Evolutionary conservation across 2,888 invertebrate species (phyloP).

Genomic region (Dicranocentrus wangi): DNA sequence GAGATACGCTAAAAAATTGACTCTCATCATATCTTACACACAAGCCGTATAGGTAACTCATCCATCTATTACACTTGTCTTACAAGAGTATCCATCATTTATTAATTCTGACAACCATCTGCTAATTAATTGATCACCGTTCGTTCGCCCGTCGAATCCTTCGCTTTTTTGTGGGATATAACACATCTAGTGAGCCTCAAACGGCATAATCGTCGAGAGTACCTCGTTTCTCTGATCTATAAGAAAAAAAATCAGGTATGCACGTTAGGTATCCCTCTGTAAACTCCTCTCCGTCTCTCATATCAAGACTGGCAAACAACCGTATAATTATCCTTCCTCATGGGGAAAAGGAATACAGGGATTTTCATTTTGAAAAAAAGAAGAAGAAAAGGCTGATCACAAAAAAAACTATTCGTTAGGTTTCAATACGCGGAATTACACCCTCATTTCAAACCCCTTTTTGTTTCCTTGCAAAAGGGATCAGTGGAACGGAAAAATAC

Average conservation of each 20-base stretch:
- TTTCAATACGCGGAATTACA: constrained; percentile 47
- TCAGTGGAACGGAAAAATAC: background rate
- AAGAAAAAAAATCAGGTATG: too few species aligned
- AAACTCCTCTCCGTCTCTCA: background rate
- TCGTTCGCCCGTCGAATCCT: constrained; percentile 25
- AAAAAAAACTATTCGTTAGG: background rate
- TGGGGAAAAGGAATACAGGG: constrained; percentile 41
- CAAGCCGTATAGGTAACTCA: constrained; percentile 16
- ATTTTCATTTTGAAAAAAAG: constrained; percentile 32
- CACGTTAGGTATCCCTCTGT: too few species aligned
- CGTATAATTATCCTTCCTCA: constrained; percentile 61
- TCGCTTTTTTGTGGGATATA: background rate
- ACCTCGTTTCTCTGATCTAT: background rate
- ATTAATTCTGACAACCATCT: constrained; percentile 65
- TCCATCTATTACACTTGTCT: constrained; percentile 57
- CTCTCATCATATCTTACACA: background rate
- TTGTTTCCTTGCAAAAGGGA: constrained; percentile 2
- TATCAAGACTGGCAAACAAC: constrained; percentile 38
- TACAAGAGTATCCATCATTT: constrained; percentile 56
- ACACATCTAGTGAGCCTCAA: constrained; percentile 3
- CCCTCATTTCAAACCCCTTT: background rate
- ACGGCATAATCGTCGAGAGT: background rate
- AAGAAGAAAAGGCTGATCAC: background rate
- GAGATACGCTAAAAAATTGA: background rate
- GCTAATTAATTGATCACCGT: constrained; percentile 64